Evolutionary conservation across 2,113 vertebrate species (phyloP).

Genomic region (Lasiurus borealis): DNA sequence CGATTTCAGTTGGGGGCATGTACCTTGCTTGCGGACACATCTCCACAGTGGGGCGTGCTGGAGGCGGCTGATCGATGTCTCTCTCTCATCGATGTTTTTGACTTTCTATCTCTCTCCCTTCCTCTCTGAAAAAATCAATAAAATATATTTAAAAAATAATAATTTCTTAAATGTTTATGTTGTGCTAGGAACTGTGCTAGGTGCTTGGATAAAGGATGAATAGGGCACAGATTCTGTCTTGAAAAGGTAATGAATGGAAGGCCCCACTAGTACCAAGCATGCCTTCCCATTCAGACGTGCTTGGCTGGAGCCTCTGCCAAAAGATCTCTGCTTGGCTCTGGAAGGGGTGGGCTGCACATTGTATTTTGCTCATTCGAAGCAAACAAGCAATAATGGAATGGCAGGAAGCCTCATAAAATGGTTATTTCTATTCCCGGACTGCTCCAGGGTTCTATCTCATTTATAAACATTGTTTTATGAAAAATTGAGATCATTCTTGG

Average conservation of each 20-base stretch:
- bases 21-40: too few relatives aligned
- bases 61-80: too few relatives aligned
- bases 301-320: conserved; percentile 22
- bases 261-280: not conserved
- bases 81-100: too few relatives aligned
- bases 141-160: too few relatives aligned
- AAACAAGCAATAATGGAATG: conserved; percentile 83
- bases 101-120: too few relatives aligned
- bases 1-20: too few relatives aligned
- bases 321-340: conserved; percentile 58
- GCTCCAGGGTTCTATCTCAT: conserved; percentile 85
- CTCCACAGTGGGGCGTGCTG: too few relatives aligned
- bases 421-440: conserved; percentile 84
- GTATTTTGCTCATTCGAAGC: conserved; percentile 84
- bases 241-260: not conserved
- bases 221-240: not conserved
- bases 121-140: too few relatives aligned
- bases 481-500: conserved; percentile 90
- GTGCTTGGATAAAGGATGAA: too few relatives aligned
- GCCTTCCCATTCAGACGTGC: not conserved
- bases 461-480: conserved; percentile 89
- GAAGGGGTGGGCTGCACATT: conserved; percentile 60
- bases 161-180: not conserved
- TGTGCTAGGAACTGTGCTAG: not conserved
- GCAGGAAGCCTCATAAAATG: conserved; percentile 85